Percentiles rank a stretch among this genome's conserved stretches.
Evolutionary conservation across 2,888 invertebrate species (phyloP).

Genomic region (Scaptomyza reducta): DNA sequence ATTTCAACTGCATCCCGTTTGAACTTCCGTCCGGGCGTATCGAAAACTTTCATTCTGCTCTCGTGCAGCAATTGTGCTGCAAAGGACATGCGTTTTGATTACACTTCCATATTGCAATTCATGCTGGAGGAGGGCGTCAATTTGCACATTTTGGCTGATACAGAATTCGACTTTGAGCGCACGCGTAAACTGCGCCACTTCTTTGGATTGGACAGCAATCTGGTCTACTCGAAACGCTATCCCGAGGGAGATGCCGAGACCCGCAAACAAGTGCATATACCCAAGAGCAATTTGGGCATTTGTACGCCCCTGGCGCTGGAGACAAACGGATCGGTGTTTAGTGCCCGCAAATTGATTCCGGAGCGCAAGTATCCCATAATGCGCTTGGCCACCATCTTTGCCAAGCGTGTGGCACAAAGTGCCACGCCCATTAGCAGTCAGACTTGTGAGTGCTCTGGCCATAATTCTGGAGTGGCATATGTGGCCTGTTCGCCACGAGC

Average conservation of each 20-base stretch:
- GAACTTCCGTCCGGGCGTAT: conserved; percentile 92
- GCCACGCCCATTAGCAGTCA: conserved; percentile 87
- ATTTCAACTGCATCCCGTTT: conserved; percentile 89
- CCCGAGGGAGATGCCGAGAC: conserved; percentile 90
- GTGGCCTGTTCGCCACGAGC: conserved; percentile 88
- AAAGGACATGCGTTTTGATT: conserved; percentile 91
- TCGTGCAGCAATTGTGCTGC: conserved; percentile 91
- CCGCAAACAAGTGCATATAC: conserved; percentile 89
- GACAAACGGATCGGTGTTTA: conserved; percentile 91
- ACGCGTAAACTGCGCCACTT: conserved; percentile 89
- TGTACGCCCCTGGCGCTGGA: conserved; percentile 93
- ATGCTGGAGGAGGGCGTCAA: conserved; percentile 92
- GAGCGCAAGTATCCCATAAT: conserved; percentile 86
- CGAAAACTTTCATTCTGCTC: conserved; percentile 92
- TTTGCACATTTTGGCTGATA: conserved; percentile 92
- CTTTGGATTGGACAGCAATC: conserved; percentile 90
- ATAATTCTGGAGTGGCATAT: conserved; percentile 87
- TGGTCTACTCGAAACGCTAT: conserved; percentile 93
- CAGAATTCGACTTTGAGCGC: conserved; percentile 91
- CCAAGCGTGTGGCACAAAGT: conserved; percentile 87
- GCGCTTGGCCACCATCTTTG: conserved; percentile 88
- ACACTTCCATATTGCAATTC: conserved; percentile 92
- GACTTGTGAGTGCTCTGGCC: conserved; percentile 89
- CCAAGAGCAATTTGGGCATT: conserved; percentile 90
- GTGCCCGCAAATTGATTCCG: conserved; percentile 86